These are phyloP conservation scores for Limnodromus scolopaceus DNA, from an alignment of 2,797 vertebrate genomes.

Conservation along the genomic window DNA sequence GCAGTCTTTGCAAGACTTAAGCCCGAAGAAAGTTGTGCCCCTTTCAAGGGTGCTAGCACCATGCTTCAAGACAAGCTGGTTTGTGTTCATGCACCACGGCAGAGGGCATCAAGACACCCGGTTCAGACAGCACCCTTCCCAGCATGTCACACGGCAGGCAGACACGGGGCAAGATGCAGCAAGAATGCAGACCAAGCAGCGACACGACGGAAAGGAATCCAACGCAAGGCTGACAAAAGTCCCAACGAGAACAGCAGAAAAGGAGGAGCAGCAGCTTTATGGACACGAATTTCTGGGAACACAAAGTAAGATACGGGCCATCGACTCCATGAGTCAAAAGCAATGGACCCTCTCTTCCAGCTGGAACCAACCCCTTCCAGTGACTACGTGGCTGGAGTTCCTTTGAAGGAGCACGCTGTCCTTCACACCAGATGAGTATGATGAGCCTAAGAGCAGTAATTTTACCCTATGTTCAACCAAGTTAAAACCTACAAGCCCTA, in stretches of 20 bases:
- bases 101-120: neutral
- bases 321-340: neutral
- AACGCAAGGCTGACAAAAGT: conserved; percentile 13
- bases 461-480: neutral
- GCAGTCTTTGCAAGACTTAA: neutral
- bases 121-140: neutral
- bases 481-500: neutral
- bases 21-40: neutral
- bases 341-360: neutral
- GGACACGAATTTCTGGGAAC: neutral
- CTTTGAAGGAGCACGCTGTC: neutral
- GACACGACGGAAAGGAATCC: conserved; percentile 4
- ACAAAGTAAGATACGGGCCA: neutral
- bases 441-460: neutral
- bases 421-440: neutral
- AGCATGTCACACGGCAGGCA: conserved; percentile 39
- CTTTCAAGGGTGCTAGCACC: conserved; percentile 18
- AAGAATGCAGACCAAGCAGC: conserved; percentile 65
- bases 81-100: conserved; percentile 14
- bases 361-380: neutral
- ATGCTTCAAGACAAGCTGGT: conserved; percentile 16
- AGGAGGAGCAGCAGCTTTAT: conserved; percentile 21
- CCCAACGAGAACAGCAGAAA: neutral
- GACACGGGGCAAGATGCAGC: conserved; percentile 53
- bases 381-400: neutral